Conservation (phyloP, 2,888 invertebrate species). For the Trissolcus japonicus region DNA sequence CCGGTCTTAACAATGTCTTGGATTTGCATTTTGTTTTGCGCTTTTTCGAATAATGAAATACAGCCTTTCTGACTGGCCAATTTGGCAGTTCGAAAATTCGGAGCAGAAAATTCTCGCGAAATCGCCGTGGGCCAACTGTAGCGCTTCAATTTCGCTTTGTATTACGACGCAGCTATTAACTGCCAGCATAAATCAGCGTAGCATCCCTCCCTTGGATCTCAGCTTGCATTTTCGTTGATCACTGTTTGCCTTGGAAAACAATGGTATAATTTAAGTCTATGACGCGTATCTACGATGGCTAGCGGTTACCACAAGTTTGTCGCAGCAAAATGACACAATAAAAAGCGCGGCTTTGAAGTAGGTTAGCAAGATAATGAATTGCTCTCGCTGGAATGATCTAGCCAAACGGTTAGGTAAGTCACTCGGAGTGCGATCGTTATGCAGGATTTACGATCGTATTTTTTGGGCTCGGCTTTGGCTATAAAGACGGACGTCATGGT, state of each 20-base stretch:
- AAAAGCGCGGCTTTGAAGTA: slow-evolving; percentile 30
- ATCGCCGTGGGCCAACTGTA: slow-evolving; percentile 39
- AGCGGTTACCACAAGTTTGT: slow-evolving; percentile 18
- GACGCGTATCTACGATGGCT: neutral
- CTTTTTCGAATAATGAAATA: slow-evolving; percentile 53
- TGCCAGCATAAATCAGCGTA: slow-evolving; percentile 46
- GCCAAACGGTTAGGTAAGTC: slow-evolving; percentile 54
- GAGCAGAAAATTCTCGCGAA: slow-evolving; percentile 52
- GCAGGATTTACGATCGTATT: slow-evolving; percentile 55
- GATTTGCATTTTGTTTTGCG: slow-evolving; percentile 32
- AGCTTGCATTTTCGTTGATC: neutral
- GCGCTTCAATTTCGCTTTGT: slow-evolving; percentile 34
- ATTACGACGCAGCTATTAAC: slow-evolving; percentile 43
- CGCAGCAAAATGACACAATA: slow-evolving; percentile 34
- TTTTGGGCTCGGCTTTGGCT: slow-evolving; percentile 54
- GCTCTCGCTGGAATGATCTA: slow-evolving; percentile 43
- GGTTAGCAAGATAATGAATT: slow-evolving; percentile 56
- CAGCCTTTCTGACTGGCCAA: slow-evolving; percentile 33
- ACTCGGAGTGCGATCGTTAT: slow-evolving; percentile 49
- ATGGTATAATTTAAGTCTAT: slow-evolving; percentile 1
- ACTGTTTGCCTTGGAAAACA: slow-evolving; percentile 19
- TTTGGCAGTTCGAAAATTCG: slow-evolving; percentile 43
- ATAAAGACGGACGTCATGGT: slow-evolving; percentile 48
- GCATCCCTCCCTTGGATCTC: neutral
- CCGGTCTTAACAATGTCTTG: slow-evolving; percentile 43